These are phyloP conservation scores for Zophobas morio DNA, from an alignment of 1,140 invertebrate genomes.

Conservation along the genomic window DNA sequence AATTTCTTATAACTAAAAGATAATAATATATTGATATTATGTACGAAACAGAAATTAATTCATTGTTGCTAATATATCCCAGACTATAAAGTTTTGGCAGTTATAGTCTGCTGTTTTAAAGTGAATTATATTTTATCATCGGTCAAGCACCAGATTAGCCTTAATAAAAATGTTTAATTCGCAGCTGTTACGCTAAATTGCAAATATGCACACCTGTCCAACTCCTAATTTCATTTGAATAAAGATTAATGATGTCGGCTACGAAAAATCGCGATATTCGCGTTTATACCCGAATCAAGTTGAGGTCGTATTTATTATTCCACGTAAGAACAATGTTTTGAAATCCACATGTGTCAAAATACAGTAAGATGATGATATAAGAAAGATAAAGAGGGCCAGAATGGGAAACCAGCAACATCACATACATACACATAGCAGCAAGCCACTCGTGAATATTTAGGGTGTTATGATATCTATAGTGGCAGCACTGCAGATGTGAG, in stretches of 20 bases:
- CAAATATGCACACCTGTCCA: slow-evolving; percentile 30
- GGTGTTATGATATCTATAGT: slow-evolving; percentile 56
- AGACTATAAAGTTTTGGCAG: too few relatives aligned
- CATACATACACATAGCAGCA: slow-evolving; percentile 56
- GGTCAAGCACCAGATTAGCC: neutral
- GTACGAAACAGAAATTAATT: too few relatives aligned
- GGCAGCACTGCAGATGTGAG: slow-evolving; percentile 51
- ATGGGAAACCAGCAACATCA: slow-evolving; percentile 49
- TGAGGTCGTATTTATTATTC: slow-evolving; percentile 55
- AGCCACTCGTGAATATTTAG: slow-evolving; percentile 62
- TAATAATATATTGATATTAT: too few relatives aligned
- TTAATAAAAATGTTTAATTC: slow-evolving; percentile 28
- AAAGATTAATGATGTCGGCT: slow-evolving; percentile 25
- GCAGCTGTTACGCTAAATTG: slow-evolving; percentile 13
- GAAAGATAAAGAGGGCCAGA: slow-evolving; percentile 58
- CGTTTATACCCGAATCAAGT: slow-evolving; percentile 17
- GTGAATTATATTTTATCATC: neutral
- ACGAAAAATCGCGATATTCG: slow-evolving; percentile 4
- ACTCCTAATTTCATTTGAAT: slow-evolving; percentile 31
- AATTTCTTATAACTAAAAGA: too few relatives aligned
- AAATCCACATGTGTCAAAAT: slow-evolving; percentile 60
- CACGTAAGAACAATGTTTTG: slow-evolving; percentile 60
- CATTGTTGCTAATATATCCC: too few relatives aligned
- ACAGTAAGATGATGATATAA: slow-evolving; percentile 57
- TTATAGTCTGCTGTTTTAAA: too few relatives aligned